phyloP scores from a whole-genome alignment of 2,797 vertebrate genomes.

The Saguinus oedipus region DNA sequence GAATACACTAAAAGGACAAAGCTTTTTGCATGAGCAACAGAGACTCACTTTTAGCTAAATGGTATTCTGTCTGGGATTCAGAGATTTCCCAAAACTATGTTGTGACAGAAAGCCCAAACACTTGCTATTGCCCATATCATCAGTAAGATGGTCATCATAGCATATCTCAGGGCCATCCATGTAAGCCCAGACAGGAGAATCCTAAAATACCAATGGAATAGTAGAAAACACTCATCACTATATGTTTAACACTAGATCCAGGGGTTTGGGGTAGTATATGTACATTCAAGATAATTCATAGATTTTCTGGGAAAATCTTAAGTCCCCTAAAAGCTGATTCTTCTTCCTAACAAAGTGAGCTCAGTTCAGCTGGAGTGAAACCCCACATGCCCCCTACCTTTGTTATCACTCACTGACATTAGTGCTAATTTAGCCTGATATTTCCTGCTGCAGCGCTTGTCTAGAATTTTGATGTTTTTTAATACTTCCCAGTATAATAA shows the following conservation, averaged over 20 bases:
- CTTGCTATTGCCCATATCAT: background rate
- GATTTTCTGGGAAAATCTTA: conserved; percentile 17
- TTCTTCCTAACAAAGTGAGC: background rate
- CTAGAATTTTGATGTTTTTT: background rate
- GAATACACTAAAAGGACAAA: background rate
- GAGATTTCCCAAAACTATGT: background rate
- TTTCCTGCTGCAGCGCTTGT: background rate
- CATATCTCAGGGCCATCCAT: background rate
- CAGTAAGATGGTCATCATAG: background rate
- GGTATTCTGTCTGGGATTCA: background rate
- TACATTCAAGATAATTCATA: background rate
- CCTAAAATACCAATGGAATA: background rate
- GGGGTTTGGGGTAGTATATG: background rate
- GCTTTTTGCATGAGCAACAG: background rate
- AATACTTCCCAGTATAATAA: background rate
- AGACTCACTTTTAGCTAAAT: background rate
- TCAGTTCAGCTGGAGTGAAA: background rate
- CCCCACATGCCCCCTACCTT: background rate
- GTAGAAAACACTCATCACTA: background rate
- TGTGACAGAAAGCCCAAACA: background rate
- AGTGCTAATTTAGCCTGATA: background rate
- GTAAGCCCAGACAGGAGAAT: background rate
- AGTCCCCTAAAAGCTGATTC: background rate
- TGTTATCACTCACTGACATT: background rate
- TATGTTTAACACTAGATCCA: background rate